These are phyloP conservation scores for Furnarius figulus DNA, from an alignment of 2,113 vertebrate species.

Conservation along the genomic window DNA sequence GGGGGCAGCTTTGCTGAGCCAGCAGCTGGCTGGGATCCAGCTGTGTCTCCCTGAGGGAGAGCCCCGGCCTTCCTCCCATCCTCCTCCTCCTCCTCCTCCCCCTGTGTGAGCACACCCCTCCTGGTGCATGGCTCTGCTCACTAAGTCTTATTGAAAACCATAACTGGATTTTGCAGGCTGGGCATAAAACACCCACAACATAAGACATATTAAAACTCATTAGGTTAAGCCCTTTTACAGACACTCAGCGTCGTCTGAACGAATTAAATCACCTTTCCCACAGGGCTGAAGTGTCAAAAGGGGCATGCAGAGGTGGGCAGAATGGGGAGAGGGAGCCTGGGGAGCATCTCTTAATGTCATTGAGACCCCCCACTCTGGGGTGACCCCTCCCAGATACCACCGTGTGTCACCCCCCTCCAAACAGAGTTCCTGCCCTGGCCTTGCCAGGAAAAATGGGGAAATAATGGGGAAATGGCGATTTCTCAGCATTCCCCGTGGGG, in stretches of 20 bases:
- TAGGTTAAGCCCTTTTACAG: constrained; percentile 10
- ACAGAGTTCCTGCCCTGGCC: background rate
- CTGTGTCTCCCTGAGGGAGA: background rate
- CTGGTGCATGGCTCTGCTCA: background rate
- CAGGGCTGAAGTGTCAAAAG: background rate
- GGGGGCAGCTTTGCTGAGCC: background rate
- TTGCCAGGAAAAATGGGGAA: rapidly evolving
- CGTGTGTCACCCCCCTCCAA: background rate
- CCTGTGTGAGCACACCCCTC: background rate
- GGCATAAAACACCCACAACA: background rate
- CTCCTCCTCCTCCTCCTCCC: background rate
- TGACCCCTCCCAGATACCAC: rapidly evolving
- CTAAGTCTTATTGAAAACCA: background rate
- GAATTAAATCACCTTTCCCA: constrained; percentile 22
- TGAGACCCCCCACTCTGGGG: rapidly evolving
- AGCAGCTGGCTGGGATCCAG: background rate
- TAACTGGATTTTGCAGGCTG: background rate
- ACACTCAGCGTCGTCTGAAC: background rate
- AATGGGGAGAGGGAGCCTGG: background rate
- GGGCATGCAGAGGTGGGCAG: background rate
- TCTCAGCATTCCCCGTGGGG: rapidly evolving
- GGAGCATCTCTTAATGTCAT: background rate
- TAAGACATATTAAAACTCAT: background rate
- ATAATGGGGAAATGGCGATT: background rate
- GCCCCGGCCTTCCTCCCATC: background rate